phyloP scores from a whole-genome alignment of 2,888 invertebrate genomes.

The Lysandra bellargus region DNA sequence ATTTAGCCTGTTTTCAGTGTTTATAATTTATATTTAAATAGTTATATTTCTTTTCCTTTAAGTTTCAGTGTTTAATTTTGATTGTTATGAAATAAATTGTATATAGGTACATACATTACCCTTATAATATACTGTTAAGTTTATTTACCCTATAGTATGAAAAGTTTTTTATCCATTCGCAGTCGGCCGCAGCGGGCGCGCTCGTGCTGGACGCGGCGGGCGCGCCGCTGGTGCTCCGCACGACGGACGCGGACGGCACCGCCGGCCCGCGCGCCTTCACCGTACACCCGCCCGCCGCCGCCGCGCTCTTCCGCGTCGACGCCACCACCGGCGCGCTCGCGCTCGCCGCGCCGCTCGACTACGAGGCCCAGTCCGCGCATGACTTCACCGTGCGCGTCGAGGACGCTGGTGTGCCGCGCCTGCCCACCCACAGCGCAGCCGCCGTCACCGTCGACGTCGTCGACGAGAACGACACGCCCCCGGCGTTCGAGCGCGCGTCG shows the following conservation, averaged over 20 bases:
- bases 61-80: no score
- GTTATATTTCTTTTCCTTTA: no score
- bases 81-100: no score
- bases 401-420: conserved; percentile 90
- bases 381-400: conserved; percentile 90
- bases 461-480: conserved; percentile 96
- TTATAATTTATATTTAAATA: no score
- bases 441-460: conserved; percentile 87
- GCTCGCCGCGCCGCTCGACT: conserved; percentile 88
- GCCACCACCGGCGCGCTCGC: conserved; percentile 93
- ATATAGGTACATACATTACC: no score
- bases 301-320: conserved; percentile 91
- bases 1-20: no score
- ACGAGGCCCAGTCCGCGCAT: conserved; percentile 85
- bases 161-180: background rate
- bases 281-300: conserved; percentile 89
- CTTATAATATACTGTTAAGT: no score
- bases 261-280: conserved; percentile 90
- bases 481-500: conserved; percentile 84
- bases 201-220: conserved; percentile 68
- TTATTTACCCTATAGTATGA: background rate
- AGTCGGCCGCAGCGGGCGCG: conserved; percentile 40
- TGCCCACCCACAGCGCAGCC: conserved; percentile 89
- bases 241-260: conserved; percentile 92
- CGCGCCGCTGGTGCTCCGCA: conserved; percentile 89